Evolutionary conservation across 2,888 invertebrate species (phyloP).

Genomic region (Aleiodes leptofemur): DNA sequence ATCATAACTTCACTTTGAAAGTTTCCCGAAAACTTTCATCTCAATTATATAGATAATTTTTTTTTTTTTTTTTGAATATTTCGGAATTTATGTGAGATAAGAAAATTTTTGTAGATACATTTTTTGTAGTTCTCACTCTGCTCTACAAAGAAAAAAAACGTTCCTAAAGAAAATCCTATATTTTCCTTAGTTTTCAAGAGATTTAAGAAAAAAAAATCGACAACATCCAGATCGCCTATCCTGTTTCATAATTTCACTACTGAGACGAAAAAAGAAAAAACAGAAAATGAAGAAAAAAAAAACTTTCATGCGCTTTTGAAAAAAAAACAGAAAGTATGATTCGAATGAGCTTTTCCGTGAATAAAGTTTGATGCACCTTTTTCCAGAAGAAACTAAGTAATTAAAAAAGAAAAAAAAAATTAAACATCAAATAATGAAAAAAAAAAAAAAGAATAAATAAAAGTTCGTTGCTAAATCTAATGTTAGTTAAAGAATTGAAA

Average conservation of each 20-base stretch:
- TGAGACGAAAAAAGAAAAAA: no score
- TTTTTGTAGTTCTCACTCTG: no score
- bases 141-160: no score
- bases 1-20: background rate
- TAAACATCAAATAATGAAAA: slow-evolving; percentile 14
- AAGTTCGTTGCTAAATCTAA: slow-evolving; percentile 34
- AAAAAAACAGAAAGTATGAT: slow-evolving; percentile 32
- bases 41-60: no score
- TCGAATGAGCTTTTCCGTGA: slow-evolving; percentile 38
- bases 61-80: no score
- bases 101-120: no score
- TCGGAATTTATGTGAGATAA: no score
- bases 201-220: no score
- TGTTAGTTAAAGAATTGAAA: slow-evolving; percentile 27
- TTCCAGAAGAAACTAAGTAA: slow-evolving; percentile 24
- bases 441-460: slow-evolving; percentile 32
- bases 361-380: slow-evolving; percentile 52
- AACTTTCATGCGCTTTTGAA: slow-evolving; percentile 27
- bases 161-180: no score
- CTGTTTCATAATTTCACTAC: slow-evolving; percentile 30
- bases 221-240: background rate
- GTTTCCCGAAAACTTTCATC: no score
- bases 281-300: background rate
- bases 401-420: background rate
- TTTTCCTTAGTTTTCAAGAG: no score